phyloP scores from a whole-genome alignment of 2,888 invertebrate species.

The Apamea crenata region DNA sequence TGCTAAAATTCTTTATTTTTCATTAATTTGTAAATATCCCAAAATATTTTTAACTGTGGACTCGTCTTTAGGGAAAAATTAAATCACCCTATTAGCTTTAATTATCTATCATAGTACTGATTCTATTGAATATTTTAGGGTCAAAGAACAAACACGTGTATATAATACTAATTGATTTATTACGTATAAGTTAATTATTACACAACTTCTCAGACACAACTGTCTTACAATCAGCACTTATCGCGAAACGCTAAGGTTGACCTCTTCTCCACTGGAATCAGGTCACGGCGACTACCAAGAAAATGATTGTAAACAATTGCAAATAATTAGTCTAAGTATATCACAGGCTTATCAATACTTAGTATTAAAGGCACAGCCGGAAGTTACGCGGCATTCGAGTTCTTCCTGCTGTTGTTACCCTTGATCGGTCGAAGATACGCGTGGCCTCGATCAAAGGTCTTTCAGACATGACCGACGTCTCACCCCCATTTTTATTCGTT shows the following conservation, averaged over 20 bases:
- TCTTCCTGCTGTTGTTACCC: constrained; percentile 47
- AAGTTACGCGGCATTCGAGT: constrained; percentile 17
- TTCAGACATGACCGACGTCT: not conserved
- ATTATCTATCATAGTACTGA: not conserved
- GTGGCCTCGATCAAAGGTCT: constrained; percentile 32
- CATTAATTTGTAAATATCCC: not conserved
- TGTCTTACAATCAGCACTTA: constrained; percentile 22
- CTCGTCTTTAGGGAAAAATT: not conserved
- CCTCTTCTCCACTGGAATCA: constrained; percentile 23
- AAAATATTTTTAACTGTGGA: not conserved
- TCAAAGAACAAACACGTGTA: constrained; percentile 31
- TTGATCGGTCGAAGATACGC: constrained; percentile 17
- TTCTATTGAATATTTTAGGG: not conserved
- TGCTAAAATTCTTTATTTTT: not conserved
- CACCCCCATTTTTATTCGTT: not conserved
- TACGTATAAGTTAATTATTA: constrained; percentile 24
- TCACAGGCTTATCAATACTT: constrained; percentile 66
- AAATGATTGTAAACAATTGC: constrained; percentile 49
- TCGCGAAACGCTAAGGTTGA: constrained; percentile 14
- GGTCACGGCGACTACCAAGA: constrained; percentile 37
- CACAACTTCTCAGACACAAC: constrained; percentile 34
- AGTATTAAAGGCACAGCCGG: constrained; percentile 45
- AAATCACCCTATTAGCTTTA: not conserved
- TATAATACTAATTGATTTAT: constrained; percentile 28
- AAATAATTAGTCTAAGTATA: constrained; percentile 53